Evolutionary conservation across 1,140 invertebrate species (phyloP), one percentile per base, ranked within the genome.

Genomic region (Psilanteris sp.): DNA sequence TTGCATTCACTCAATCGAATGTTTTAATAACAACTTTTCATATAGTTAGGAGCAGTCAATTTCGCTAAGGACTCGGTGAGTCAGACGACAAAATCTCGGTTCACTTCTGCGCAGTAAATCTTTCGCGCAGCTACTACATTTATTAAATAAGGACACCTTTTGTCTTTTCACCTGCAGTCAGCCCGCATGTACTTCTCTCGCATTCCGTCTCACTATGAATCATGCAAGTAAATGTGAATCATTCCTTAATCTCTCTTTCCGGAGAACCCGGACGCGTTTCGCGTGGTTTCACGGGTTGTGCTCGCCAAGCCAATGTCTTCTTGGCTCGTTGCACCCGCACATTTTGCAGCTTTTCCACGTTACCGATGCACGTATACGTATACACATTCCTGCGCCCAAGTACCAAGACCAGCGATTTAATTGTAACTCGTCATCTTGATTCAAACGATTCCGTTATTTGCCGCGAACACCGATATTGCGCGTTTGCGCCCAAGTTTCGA

Each of bases 241-340:
- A 77, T 48, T 77, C 66, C 55, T 77, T 66, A 71, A 77, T 71
- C 59, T 67, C 66, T 61, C 54, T 66, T 77, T 77, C 73, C 66
- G 73, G 66, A 67, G 73, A 71, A 77, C 73, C 66, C 73, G 73
- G 73, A 77, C 66, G 73, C 52, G 73, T 71, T 71, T 76, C 73
- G 73, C 73, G 66, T 76, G 64, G 64, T 76, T 76, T 71, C 73
- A 77, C 66, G 59, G 59, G 46, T 36, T 52, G 32, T 59, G 57
- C 52, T 37, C 66, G 37, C 52, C 18, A 29, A 59, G 73, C 46
- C 48, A 66, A 70, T 71, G 66, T 70, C 73, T 77, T 70, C 66
- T 77, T 77, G 66, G 64, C 59, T 71, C 73, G 73, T 71, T 77
- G 66, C 73, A 61, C 66, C 37, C 52, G n/a, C n/a, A 64, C 66